Base-by-base conservation (phyloP, 2,888 invertebrate species). In the Ditylenchus weischeri region DNA sequence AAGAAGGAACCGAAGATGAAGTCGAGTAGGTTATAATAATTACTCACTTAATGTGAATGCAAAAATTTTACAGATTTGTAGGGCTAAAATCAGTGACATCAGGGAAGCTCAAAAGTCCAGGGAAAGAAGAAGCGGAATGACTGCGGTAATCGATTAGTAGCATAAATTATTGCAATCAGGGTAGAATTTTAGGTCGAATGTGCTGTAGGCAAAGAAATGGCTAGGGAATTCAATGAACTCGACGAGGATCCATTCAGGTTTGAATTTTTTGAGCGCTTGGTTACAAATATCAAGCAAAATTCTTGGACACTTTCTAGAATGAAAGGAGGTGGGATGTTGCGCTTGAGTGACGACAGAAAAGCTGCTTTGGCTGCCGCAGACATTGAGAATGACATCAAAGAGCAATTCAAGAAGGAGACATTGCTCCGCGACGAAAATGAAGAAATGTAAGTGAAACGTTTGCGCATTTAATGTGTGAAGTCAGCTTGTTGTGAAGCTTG, bases 1-100 rank as follows among this genome's bases (percentile, higher is more conserved):
- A 74, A n/a, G 76, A 75, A 50, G 62, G 74, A 87, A 89, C 75
- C 88, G 92, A 19, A 90, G 23, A 36, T n/a, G 74, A 75, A 21
- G n/a, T 47, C 13, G 48, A 54, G 54, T 54, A 11, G 10, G 54
- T 54, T 7, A 23, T 54, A 8, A 7, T 11, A 7, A 2, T 23
- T 23, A 54, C 11, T 8, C 10, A 54, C 54, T 54, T 2, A 23
- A 54, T 54, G 11, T 54, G n/a, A 54, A 54, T 54, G 29, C 54
- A 13, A 15, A 54, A 4, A 54, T 29, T 11, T 49, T 10, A 29
- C 36, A 6, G 29, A 38, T 18, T 54, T 51, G 21, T 66, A 73
- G 73, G 10, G 50, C 69, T 0, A 65, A 66, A 21, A 59, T 82
- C 15, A 70, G 72, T 21, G 80, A 80, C 62, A 78, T 82, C 38